These are phyloP conservation scores for Hirtodrosophila confusa DNA, from an alignment of 2,888 invertebrate species.

Conservation along the genomic window DNA sequence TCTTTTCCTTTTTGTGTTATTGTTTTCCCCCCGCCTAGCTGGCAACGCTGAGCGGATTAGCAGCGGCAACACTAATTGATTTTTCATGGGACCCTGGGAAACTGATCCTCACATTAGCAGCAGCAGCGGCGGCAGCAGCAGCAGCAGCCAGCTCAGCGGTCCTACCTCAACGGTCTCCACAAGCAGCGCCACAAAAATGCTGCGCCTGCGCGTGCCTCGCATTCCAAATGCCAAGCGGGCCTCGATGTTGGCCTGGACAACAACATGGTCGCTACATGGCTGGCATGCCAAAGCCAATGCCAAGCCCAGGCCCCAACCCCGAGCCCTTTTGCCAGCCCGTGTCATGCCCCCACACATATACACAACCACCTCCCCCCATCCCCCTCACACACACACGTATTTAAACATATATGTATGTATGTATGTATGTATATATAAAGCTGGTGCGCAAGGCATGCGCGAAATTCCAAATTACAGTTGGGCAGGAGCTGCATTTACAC, in stretches of 20 bases:
- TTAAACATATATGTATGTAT: no score
- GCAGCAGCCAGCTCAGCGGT: conserved; percentile 30
- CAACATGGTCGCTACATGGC: conserved; percentile 45
- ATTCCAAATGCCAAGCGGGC: conserved; percentile 42
- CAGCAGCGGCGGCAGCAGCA: conserved; percentile 4
- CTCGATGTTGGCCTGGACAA: conserved; percentile 23
- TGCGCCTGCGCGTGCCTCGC: conserved; percentile 72
- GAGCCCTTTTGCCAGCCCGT: background rate
- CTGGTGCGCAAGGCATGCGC: conserved; percentile 24
- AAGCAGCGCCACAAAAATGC: conserved; percentile 47
- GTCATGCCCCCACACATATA: conserved; percentile 5
- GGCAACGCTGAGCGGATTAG: conserved; percentile 14
- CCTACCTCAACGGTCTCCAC: conserved; percentile 62
- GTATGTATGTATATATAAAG: background rate
- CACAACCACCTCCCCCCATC: no score
- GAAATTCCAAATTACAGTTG: conserved; percentile 48
- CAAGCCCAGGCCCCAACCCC: background rate
- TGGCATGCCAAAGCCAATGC: conserved; percentile 44
- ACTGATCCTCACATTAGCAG: conserved; percentile 38
- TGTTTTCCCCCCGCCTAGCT: background rate
- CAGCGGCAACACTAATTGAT: conserved; percentile 62
- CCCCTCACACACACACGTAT: no score
- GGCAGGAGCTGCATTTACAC: conserved; percentile 24
- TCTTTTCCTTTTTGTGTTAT: background rate
- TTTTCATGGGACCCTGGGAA: conserved; percentile 65